Conservation (phyloP, 2,888 invertebrate species). For the Anarsia innoxiella region DNA sequence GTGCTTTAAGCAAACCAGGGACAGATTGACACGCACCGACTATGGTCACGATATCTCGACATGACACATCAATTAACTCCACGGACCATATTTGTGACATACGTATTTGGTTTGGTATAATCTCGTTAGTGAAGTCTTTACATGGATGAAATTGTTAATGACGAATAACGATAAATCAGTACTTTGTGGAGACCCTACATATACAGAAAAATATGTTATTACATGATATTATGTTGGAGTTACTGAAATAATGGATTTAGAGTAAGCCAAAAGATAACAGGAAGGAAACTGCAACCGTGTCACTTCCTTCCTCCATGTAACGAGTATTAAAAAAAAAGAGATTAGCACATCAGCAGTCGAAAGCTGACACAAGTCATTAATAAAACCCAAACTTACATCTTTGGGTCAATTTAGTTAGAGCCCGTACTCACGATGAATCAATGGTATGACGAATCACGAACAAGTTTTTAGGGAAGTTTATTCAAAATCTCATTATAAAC, state of each 20-base stretch:
- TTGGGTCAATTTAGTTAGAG: no score
- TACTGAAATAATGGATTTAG: no score
- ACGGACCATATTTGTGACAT: conserved; percentile 22
- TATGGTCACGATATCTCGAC: conserved; percentile 26
- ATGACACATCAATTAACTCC: conserved; percentile 29
- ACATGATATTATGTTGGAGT: no score
- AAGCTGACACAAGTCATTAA: no score
- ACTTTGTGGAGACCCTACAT: no score
- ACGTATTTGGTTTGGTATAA: conserved; percentile 18
- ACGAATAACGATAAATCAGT: no score
- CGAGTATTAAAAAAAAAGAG: not conserved
- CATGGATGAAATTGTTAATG: no score
- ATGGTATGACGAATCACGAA: not conserved
- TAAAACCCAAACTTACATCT: no score
- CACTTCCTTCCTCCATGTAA: not conserved
- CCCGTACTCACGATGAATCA: not conserved
- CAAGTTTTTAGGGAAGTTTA: not conserved
- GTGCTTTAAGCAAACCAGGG: conserved; percentile 1
- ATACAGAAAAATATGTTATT: no score
- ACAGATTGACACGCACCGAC: conserved; percentile 17
- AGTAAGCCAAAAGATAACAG: not conserved
- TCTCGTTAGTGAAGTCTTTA: no score
- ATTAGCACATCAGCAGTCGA: not conserved
- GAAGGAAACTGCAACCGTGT: not conserved
- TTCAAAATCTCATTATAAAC: no score